Base-by-base conservation (phyloP, 2,888 invertebrate species). In the Catocala fraxini region DNA sequence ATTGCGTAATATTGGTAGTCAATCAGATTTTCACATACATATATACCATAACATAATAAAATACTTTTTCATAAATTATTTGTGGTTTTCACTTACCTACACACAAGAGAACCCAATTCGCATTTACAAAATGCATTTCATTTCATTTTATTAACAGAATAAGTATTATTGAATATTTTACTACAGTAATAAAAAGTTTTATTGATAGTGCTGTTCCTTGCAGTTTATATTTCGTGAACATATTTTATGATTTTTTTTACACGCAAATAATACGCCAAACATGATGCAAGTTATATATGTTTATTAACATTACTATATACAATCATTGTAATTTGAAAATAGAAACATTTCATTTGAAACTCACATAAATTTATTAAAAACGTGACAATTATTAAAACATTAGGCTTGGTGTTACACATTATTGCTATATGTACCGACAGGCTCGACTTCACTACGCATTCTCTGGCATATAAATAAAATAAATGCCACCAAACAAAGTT, bases 221-320 rank as follows among this genome's bases (percentile, higher is more conserved):
- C 41, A 51, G 49, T 67, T 70, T 57, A 57, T 47, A 47, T 59
- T 62, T 34, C 25, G 59, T 66, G 34, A 58, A 65, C 57, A 65
- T 56, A 56, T 70, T 59, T 67, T 60, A 47, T 34, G 59, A 58
- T 51, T 39, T 11, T 51, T 57, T 54, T 51, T 41, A 46, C 42
- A 65, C 63, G 59, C 48, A 79, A 74, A 77, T 70, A 73, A 79
- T 70, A 77, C 64, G 58, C 65, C 56, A 63, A 63, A 61, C 61
- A 65, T 67, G 84, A 85, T 91, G 91, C 88, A 86, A 84, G 89
- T 90, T 90, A 91, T 92, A 89, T 85, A 89, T 88, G 90, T 94
- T 94, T 94, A 93, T 92, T 94, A 93, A 93, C 93, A 93, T 80
- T 87, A 88, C 87, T 92, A 92, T 92, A 92, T 92, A 93, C 92